phyloP scores from a whole-genome alignment of 2,797 vertebrate species.

The Myotis vivesi region DNA sequence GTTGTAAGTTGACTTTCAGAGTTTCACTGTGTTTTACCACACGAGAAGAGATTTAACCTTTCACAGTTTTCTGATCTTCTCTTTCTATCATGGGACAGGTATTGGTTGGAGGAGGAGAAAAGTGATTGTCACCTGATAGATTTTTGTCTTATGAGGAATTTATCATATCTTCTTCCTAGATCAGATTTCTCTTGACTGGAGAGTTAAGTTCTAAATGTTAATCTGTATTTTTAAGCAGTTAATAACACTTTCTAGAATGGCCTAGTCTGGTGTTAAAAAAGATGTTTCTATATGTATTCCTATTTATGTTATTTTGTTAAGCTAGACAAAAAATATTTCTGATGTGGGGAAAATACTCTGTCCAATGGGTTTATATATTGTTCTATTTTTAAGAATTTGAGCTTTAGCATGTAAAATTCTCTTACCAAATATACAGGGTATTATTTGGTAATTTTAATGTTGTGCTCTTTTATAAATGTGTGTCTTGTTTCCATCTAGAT shows the following conservation, averaged over 20 bases:
- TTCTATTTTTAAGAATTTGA: conserved; percentile 46
- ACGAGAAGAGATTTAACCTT: not conserved
- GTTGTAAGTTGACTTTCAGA: not conserved
- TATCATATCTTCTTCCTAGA: not conserved
- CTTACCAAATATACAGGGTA: not conserved
- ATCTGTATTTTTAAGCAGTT: conserved; percentile 18
- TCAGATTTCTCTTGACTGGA: conserved; percentile 42
- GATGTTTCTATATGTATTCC: not conserved
- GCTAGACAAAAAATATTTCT: conserved; percentile 1
- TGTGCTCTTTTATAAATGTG: conserved; percentile 50
- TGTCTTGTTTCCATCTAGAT: conserved; percentile 85
- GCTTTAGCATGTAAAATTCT: conserved; percentile 12
- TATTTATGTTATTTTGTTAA: conserved; percentile 47
- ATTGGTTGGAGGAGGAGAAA: not conserved
- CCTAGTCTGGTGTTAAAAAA: not conserved
- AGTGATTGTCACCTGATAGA: not conserved
- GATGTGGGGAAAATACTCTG: not conserved
- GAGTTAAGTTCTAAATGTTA: conserved; percentile 49
- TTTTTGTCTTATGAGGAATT: not conserved
- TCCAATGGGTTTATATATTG: not conserved
- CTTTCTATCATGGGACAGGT: not conserved
- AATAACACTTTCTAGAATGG: not conserved
- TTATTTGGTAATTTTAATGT: conserved; percentile 50
- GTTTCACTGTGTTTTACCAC: not conserved
- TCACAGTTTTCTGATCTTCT: not conserved